Percentiles rank a stretch among this genome's conserved stretches.
These are phyloP conservation scores for Trichogramma dendrolimi DNA, from an alignment of 2,888 invertebrate species.

Conservation along the genomic window DNA sequence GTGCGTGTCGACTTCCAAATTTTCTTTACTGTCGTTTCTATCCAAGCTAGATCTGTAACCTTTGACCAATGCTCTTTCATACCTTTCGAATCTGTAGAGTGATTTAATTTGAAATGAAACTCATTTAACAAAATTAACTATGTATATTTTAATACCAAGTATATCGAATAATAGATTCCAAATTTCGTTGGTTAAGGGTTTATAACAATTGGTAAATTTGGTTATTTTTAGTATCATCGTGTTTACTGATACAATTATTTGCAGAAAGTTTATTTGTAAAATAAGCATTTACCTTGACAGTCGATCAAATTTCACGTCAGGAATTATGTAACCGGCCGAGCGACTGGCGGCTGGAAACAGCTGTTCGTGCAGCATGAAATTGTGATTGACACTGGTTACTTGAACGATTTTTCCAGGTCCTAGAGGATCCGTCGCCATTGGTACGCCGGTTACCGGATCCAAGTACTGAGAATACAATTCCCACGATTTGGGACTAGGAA, in stretches of 20 bases:
- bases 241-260: no score
- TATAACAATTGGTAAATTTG: no score
- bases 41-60: constrained; percentile 52
- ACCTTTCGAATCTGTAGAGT: constrained; percentile 55
- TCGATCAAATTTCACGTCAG: constrained; percentile 47
- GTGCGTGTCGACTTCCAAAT: constrained; percentile 52
- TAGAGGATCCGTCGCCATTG: constrained; percentile 54
- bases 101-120: background rate
- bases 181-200: no score
- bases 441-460: constrained; percentile 71
- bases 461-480: constrained; percentile 74
- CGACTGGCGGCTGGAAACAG: constrained; percentile 62
- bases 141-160: no score
- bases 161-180: no score
- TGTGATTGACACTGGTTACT: constrained; percentile 59
- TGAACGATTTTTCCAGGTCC: constrained; percentile 56
- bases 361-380: constrained; percentile 71
- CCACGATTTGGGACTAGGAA: constrained; percentile 87
- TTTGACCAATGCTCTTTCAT: constrained; percentile 58
- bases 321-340: constrained; percentile 42
- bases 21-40: constrained; percentile 47
- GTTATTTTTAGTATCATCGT: no score
- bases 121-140: background rate
- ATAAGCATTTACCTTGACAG: constrained; percentile 43
- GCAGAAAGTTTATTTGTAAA: background rate